Evolutionary conservation across 1,140 invertebrate species (phyloP).

Genomic region (Oreohelix idahoensis): DNA sequence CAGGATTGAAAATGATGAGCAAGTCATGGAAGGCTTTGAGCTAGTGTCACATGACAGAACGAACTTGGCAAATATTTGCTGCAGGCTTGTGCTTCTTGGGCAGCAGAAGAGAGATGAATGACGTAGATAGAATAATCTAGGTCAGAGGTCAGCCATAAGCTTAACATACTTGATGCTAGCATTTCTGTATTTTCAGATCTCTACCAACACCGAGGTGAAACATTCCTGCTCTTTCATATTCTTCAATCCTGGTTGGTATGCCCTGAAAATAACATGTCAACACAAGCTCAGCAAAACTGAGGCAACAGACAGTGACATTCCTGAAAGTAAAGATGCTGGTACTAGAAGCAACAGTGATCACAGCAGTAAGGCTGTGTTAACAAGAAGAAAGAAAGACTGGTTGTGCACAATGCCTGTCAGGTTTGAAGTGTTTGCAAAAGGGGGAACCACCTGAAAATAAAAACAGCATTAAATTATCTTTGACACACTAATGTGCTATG

Average conservation of each 20-base stretch:
- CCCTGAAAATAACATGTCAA: not conserved
- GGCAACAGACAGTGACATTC: not conserved
- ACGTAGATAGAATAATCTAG: no score
- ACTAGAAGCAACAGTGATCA: not conserved
- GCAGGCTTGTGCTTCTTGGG: no score
- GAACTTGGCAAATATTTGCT: no score
- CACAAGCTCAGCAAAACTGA: not conserved
- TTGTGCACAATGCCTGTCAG: constrained; percentile 17
- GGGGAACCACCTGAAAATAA: not conserved
- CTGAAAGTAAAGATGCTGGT: not conserved
- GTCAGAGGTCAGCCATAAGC: no score
- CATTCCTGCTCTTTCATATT: constrained; percentile 39
- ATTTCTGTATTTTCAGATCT: not conserved
- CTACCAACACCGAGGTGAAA: not conserved
- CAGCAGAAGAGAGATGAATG: no score
- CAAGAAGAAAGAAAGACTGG: constrained; percentile 25
- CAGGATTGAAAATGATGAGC: not conserved
- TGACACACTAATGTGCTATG: no score
- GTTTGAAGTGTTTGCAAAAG: not conserved
- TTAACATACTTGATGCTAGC: not conserved
- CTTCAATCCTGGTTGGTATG: constrained; percentile 32
- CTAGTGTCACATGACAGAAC: not conserved
- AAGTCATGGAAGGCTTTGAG: not conserved
- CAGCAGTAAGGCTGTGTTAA: not conserved
- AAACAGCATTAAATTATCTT: no score